Evolutionary conservation across 92 coral and sea anemone species (phyloP), one percentile per base, ranked within the genome.

Genomic region (Pocillopora grandis): DNA sequence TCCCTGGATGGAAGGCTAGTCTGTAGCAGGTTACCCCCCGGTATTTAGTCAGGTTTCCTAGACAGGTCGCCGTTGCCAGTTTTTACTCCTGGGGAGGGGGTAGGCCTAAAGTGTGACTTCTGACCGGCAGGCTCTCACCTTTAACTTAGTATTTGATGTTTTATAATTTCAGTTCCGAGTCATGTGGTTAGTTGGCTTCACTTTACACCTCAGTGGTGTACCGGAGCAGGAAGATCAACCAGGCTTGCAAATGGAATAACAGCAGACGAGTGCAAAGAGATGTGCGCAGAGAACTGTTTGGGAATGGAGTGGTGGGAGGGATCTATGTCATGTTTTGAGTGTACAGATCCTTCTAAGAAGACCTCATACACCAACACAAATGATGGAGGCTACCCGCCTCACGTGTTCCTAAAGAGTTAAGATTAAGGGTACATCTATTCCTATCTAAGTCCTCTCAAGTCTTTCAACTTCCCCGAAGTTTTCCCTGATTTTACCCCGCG

Each of bases 261-360:
- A 21, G 80, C 87, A 2, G 31, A 48, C 14, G 62, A 73, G 52
- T 83, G 87, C 27, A 83, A 52, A 83, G 71, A 74, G 73, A 17
- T 23, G 59, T 83, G 87, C 12, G 10, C 14, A 23, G 72, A 48
- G 12, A 63, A 72, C 20, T 83, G 87, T 20, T 27, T 12, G 3
- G 87, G 72, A 16, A 80, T 83, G 12, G 87, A 83, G 78, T 83
- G 80, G 87, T 83, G 87, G 87, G 64, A 73, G 14, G 63, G 49
- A 0, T 3, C 23, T 16, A 10, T 10, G 12, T 35, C 33, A 4
- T 83, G 87, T 62, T 83, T n/a, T 14, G 20, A 72, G 13, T 83
- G 87, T 17, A 74, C 72, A 48, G 80, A 83, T 48, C 87, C 87
- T 61, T 61, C 80, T 1, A 72, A 35, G 52, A 73, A 62, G 79